phyloP scores from a whole-genome alignment of 2,888 invertebrate genomes.

The Metacarcinus magister region DNA sequence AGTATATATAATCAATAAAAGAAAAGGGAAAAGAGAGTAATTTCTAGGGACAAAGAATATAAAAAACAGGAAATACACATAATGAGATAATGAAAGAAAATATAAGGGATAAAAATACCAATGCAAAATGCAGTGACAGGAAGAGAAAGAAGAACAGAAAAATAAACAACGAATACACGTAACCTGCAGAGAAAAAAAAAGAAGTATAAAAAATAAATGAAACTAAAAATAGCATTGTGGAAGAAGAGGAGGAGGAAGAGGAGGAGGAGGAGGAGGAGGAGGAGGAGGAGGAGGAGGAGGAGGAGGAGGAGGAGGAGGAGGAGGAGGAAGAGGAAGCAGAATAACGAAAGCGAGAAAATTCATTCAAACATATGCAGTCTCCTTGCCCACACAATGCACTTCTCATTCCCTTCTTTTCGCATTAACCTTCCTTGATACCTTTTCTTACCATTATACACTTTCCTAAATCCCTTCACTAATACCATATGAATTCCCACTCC shows the following conservation, averaged over 20 bases:
- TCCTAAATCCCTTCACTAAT: background rate
- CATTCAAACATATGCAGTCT: background rate
- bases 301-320: background rate
- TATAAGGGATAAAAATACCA: background rate
- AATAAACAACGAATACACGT: background rate
- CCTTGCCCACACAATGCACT: background rate
- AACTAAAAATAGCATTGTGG: background rate
- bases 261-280: background rate
- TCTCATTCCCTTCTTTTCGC: background rate
- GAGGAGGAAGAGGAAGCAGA: background rate
- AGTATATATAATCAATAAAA: background rate
- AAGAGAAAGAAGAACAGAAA: background rate
- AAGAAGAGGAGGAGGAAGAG: background rate
- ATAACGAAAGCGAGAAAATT: background rate
- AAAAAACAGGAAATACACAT: background rate
- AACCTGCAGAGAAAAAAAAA: background rate
- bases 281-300: conserved; percentile 4
- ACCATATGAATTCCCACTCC: background rate
- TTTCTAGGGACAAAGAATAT: background rate
- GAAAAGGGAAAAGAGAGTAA: background rate
- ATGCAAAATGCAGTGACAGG: background rate
- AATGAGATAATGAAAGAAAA: background rate
- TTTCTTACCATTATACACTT: background rate
- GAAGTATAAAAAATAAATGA: background rate
- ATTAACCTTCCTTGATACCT: background rate